A percentile compares a stretch with the other conserved stretches of the same genome.
These are phyloP conservation scores for Smittia aterrima DNA, from an alignment of 2,888 invertebrate genomes.

Conservation along the genomic window DNA sequence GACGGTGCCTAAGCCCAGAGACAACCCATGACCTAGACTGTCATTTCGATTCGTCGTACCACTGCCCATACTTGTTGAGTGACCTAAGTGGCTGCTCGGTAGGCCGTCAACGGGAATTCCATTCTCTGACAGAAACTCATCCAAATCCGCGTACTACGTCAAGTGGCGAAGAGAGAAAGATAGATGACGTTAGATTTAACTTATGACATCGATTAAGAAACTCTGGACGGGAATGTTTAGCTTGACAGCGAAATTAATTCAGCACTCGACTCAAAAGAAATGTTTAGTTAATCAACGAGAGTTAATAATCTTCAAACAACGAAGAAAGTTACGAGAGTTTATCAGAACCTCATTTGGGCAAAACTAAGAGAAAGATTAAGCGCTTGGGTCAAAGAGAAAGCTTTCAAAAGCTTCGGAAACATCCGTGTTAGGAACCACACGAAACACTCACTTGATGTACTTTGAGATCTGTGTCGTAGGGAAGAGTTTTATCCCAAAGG, in stretches of 20 bases:
- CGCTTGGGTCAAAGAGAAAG: not conserved
- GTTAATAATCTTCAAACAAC: not conserved
- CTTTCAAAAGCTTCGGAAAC: not conserved
- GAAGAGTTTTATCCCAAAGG: slow-evolving; percentile 91
- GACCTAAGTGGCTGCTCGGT: slow-evolving; percentile 59
- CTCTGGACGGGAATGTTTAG: not conserved
- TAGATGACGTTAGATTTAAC: not conserved
- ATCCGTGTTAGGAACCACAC: slow-evolving; percentile 28
- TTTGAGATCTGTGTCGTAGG: slow-evolving; percentile 94
- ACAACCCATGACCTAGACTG: slow-evolving; percentile 57
- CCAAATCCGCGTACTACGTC: slow-evolving; percentile 97
- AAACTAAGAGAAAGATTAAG: too few species aligned
- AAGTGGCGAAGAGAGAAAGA: slow-evolving; percentile 47
- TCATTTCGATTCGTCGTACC: slow-evolving; percentile 54
- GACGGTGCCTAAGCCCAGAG: slow-evolving; percentile 62
- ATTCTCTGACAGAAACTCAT: slow-evolving; percentile 95
- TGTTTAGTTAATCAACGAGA: not conserved
- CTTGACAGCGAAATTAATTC: too few species aligned
- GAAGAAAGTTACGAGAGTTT: too few species aligned
- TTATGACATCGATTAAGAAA: not conserved
- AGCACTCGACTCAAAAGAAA: not conserved
- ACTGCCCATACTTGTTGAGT: slow-evolving; percentile 51
- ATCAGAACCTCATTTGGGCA: too few species aligned
- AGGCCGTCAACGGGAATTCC: slow-evolving; percentile 83
- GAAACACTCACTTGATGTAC: slow-evolving; percentile 68